Evolutionary conservation across 2,888 invertebrate genomes (phyloP), one percentile per base, ranked within the genome.

Genomic region (Campopleginae sp.): DNA sequence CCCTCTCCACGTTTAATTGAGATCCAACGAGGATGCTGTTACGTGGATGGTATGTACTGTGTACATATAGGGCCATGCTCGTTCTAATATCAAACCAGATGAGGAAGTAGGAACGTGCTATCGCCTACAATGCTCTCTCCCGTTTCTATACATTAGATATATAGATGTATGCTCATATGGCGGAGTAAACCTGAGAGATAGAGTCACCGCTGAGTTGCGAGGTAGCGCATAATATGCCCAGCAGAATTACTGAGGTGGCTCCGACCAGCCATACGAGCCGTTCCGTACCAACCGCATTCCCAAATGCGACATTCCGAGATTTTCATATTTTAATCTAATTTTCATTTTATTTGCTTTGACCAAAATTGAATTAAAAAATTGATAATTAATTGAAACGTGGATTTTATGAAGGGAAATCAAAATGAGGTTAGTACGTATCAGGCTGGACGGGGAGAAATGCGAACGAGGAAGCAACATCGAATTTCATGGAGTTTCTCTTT

Each of bases 121-220:
- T 74, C 74, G 44, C n/a, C 72, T 31, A 71, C 70, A 54, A 46
- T 61, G 33, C 31, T 61, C 31, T 61, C 17, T 63, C 76, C 19
- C 17, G 51, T 65, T 71, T 33, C 33, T 58, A 19, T 38, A 46
- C 48, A 79, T 61, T 58, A 6, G 23, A 33, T 63, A 79, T 48
- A 63, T 46, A 33, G 42, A 48, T 80, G 42, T 58, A 79, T 61
- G 14, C 17, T 42, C 19, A 58, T 72, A 68, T 44, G 66, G 66
- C 27, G 68, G 76, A 71, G 82, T 72, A 71, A 82, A 82, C 80
- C 71, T 82, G 82, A 79, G 38, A 82, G 79, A 85, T 76, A 72
- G 75, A 78, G 65, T 38, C 66, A 58, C 46, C 44, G 79, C 65
- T 75, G 74, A 75, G 65, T 79, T 74, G 82, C 48, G 63, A 79